A percentile compares a stretch with the other conserved stretches of the same genome.
Conservation (phyloP, 1,140 invertebrate genomes). For the Pogonomyrmex californicus region DNA sequence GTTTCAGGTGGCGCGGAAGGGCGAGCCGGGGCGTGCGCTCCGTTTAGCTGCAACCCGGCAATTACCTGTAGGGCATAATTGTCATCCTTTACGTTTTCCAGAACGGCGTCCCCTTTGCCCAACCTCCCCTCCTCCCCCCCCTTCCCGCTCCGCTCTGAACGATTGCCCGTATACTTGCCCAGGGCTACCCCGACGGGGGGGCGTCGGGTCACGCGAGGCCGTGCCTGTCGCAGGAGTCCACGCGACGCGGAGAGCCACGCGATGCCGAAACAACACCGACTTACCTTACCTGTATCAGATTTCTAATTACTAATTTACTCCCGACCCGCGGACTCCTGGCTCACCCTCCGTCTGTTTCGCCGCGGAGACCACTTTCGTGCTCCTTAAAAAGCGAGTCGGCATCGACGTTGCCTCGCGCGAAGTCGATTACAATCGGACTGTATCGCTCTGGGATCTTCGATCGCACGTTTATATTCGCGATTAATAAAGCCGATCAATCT, state of each 20-base stretch:
- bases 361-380: slow-evolving; percentile 60
- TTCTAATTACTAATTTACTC: slow-evolving; percentile 87
- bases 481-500: neutral
- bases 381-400: slow-evolving; percentile 22
- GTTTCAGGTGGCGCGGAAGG: slow-evolving; percentile 72
- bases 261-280: slow-evolving; percentile 84
- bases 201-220: slow-evolving; percentile 86
- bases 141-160: slow-evolving; percentile 54
- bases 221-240: slow-evolving; percentile 87
- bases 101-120: slow-evolving; percentile 69
- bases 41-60: slow-evolving; percentile 84
- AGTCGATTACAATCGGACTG: slow-evolving; percentile 43
- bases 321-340: slow-evolving; percentile 38
- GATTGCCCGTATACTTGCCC: slow-evolving; percentile 56
- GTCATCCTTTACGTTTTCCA: slow-evolving; percentile 85
- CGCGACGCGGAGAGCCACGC: slow-evolving; percentile 85
- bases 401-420: slow-evolving; percentile 62
- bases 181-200: slow-evolving; percentile 63
- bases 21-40: slow-evolving; percentile 69
- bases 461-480: slow-evolving; percentile 1
- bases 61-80: slow-evolving; percentile 86
- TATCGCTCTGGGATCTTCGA: slow-evolving; percentile 26
- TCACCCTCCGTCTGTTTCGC: slow-evolving; percentile 4
- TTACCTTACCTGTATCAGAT: slow-evolving; percentile 84
- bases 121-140: slow-evolving; percentile 47